Evolutionary conservation across 1,140 invertebrate species (phyloP), one percentile per base, ranked within the genome.

Genomic region (Conus ventricosus): DNA sequence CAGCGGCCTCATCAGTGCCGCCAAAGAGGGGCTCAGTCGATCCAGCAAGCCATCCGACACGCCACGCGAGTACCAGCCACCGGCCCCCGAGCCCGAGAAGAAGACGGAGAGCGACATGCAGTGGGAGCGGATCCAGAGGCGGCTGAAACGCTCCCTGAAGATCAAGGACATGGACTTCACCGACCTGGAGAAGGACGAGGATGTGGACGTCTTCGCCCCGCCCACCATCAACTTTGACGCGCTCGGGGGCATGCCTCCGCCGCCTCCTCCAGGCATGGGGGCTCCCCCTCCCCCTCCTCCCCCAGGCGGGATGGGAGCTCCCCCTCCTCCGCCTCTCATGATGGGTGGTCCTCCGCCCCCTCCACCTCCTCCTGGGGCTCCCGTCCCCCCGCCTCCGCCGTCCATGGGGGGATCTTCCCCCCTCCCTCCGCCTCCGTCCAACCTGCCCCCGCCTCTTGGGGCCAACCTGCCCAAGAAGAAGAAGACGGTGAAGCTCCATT

Each of bases 401-500:
- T 11, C 17, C 67, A 89, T 92, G 27, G 88, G 76, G 76, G 81
- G 95, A 93, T 27, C 94, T 94, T 84, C 94, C 95, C 5, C 95
- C 95, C 67, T 71, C 20, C 17, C 60, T 63, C 6, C 94, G 93
- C 82, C 88, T 92, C 71, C 93, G 89, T 93, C 75, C 63, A 90
- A 94, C 91, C 82, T 95, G 76, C 92, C 95, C 25, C 95, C 94
- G 55, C 94, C 95, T 7, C 92, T 95, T 54, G 96, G 95, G 88
- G 95, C 92, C 78, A 91, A 95, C 71, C 88, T 93, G 27, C 97
- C 97, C 93, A 99, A 99, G 94, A 98, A 97, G 92, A 99, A 99
- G 95, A 99, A 99, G 95, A 99, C 99, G 25, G 97, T 99, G 7
- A 99, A 99, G 96, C 96, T 99, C n/a, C 99, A 99, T 95, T 99